Evolutionary conservation across 35 echinoderm and acorn worm genomes (phyloP).

Genomic region (Amphiura filiformis): DNA sequence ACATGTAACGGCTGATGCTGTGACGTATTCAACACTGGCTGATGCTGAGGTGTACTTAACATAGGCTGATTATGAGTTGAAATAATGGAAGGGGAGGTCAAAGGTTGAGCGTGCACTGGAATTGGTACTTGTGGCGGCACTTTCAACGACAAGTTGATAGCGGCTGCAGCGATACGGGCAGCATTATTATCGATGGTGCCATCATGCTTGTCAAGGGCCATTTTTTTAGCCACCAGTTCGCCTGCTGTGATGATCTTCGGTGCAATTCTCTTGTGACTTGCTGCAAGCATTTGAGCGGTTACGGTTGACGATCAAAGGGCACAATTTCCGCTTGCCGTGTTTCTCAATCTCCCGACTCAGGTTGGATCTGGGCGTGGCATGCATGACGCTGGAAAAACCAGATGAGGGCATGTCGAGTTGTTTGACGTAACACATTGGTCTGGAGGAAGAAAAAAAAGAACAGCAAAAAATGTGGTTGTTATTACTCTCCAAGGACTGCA

Average conservation of each 20-base stretch:
- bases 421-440: constrained; percentile 88
- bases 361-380: constrained; percentile 46
- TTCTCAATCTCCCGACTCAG: constrained; percentile 74
- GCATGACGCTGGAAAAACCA: constrained; percentile 18
- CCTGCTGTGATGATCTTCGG: constrained; percentile 83
- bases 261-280: constrained; percentile 88
- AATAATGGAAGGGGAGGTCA: neutral
- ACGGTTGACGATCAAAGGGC: constrained; percentile 53
- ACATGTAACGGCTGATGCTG: neutral
- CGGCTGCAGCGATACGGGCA: constrained; percentile 84
- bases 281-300: constrained; percentile 32
- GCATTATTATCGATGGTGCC: constrained; percentile 64
- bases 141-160: constrained; percentile 92
- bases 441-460: constrained; percentile 28
- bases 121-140: constrained; percentile 41
- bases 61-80: constrained; percentile 3
- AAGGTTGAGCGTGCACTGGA: constrained; percentile 38
- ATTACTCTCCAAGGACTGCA: too few species aligned
- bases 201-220: constrained; percentile 57
- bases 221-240: constrained; percentile 55
- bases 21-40: neutral
- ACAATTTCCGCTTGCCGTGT: constrained; percentile 48
- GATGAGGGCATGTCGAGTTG: constrained; percentile 64
- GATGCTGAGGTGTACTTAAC: neutral
- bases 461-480: too few species aligned